Conservation (phyloP, 2,888 invertebrate species). For the Ophonus ardosiacus region DNA sequence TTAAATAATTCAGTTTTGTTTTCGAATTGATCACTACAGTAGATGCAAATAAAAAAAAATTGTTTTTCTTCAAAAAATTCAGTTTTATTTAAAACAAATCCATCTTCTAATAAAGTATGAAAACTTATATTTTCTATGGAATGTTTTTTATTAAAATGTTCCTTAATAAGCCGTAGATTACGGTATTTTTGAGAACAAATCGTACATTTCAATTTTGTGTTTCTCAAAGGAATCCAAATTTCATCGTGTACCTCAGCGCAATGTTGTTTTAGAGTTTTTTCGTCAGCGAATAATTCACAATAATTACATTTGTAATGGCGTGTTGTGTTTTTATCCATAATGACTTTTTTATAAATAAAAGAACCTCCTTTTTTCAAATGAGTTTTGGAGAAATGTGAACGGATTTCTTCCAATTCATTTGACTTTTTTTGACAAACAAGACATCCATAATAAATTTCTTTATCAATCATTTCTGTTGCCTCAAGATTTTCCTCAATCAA, state of each 20-base stretch:
- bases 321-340: conserved; percentile 3
- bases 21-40: conserved; percentile 72
- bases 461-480: neutral
- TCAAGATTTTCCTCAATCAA: neutral
- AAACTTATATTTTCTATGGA: conserved; percentile 69
- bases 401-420: conserved; percentile 63
- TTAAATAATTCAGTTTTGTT: conserved; percentile 70
- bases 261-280: conserved; percentile 72
- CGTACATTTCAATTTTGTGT: conserved; percentile 69
- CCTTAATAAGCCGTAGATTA: conserved; percentile 67
- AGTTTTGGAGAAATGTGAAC: conserved; percentile 66
- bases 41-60: conserved; percentile 67
- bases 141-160: conserved; percentile 69
- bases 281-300: conserved; percentile 71
- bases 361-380: conserved; percentile 8
- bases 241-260: conserved; percentile 71
- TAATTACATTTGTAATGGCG: conserved; percentile 68
- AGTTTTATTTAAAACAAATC: conserved; percentile 68
- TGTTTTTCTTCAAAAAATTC: conserved; percentile 67
- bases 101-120: conserved; percentile 68
- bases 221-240: conserved; percentile 65
- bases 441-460: conserved; percentile 65
- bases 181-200: conserved; percentile 69
- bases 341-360: conserved; percentile 63
- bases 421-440: conserved; percentile 68